These are phyloP conservation scores for Mobula birostris DNA, from an alignment of 2,113 vertebrate genomes.

Conservation along the genomic window DNA sequence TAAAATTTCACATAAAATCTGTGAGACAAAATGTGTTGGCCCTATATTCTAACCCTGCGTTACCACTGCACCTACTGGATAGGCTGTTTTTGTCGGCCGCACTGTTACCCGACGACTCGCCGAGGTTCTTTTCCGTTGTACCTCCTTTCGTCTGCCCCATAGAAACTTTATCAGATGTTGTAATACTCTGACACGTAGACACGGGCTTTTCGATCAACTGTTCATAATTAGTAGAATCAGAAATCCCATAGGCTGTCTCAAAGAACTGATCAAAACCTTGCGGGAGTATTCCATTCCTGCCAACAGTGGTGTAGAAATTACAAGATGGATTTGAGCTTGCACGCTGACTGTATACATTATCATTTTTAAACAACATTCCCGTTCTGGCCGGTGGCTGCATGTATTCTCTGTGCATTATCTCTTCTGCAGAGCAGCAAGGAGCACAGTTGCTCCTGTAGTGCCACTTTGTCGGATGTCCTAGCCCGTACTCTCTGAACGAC, in stretches of 20 bases:
- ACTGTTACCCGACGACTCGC: constrained; percentile 78
- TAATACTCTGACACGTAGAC: constrained; percentile 54
- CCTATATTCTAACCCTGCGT: constrained; percentile 54
- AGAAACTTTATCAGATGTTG: constrained; percentile 61
- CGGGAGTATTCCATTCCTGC: constrained; percentile 90
- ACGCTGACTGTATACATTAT: constrained; percentile 74
- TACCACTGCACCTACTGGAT: constrained; percentile 71
- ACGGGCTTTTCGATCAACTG: constrained; percentile 69
- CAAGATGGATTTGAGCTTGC: constrained; percentile 64
- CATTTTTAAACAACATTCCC: constrained; percentile 87
- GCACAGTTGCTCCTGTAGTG: constrained; percentile 85
- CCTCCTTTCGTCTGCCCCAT: constrained; percentile 67
- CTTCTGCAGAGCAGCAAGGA: constrained; percentile 83
- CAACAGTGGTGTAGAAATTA: constrained; percentile 79
- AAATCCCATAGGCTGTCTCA: constrained; percentile 56
- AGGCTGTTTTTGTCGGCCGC: constrained; percentile 76
- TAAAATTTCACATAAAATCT: constrained; percentile 89
- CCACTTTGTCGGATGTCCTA: constrained; percentile 91
- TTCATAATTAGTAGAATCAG: constrained; percentile 54
- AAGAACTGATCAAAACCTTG: constrained; percentile 97
- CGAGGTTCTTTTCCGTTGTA: constrained; percentile 57
- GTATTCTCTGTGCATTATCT: constrained; percentile 78
- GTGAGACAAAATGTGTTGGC: constrained; percentile 63
- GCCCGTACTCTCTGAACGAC: constrained; percentile 92
- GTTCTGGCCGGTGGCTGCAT: constrained; percentile 71